Conservation (phyloP, 2,113 vertebrate genomes). For the Gymnarchus niloticus region DNA sequence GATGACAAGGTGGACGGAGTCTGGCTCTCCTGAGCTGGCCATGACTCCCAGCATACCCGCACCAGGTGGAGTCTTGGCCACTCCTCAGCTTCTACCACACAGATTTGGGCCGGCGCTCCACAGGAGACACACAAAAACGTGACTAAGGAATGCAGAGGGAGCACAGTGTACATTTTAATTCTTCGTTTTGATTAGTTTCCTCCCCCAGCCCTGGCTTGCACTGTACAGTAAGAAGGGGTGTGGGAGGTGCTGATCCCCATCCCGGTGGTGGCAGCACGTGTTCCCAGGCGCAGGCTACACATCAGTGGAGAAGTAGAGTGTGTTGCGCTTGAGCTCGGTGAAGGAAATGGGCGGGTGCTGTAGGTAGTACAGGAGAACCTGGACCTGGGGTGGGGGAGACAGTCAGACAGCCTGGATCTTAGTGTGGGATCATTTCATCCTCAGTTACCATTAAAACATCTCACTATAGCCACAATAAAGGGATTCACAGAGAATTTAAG, state of each 20-base stretch:
- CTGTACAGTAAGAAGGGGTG: constrained; percentile 51
- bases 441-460: too few relatives aligned
- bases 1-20: not conserved
- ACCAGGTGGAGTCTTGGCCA: not conserved
- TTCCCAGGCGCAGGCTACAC: constrained; percentile 66
- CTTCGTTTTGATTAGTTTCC: constrained; percentile 11
- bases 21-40: not conserved
- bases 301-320: constrained; percentile 95
- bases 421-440: not conserved
- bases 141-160: constrained; percentile 27
- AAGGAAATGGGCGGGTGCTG: constrained; percentile 92
- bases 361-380: constrained; percentile 96
- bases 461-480: too few relatives aligned
- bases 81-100: constrained; percentile 12
- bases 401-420: not conserved
- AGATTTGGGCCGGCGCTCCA: constrained; percentile 29
- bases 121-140: constrained; percentile 32
- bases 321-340: constrained; percentile 90
- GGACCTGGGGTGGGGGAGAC: constrained; percentile 66
- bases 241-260: constrained; percentile 34
- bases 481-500: too few relatives aligned
- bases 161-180: constrained; percentile 29
- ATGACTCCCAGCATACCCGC: too few relatives aligned
- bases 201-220: constrained; percentile 22
- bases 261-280: not conserved